A percentile compares a stretch with the other conserved stretches of the same genome.
Evolutionary conservation across 2,888 invertebrate genomes (phyloP).

Genomic region (Helicoverpa assulta): DNA sequence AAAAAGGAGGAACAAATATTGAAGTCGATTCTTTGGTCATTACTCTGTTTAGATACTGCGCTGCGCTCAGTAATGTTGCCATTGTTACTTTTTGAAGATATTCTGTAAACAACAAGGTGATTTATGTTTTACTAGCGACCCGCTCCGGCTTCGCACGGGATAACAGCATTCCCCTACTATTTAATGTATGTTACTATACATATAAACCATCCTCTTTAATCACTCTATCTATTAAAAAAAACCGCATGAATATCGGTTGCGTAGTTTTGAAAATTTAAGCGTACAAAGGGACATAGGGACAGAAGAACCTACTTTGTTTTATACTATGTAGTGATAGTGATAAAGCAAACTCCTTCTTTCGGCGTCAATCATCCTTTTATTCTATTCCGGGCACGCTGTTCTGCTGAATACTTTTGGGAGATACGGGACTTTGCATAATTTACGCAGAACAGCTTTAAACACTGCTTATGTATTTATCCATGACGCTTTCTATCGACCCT

Average conservation of each 20-base stretch:
- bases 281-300: too few species aligned
- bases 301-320: too few species aligned
- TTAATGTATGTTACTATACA: too few species aligned
- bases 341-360: neutral
- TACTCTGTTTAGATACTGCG: conserved; percentile 40
- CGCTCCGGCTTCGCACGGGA: too few species aligned
- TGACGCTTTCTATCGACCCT: neutral
- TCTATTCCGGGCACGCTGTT: neutral
- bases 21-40: conserved; percentile 18
- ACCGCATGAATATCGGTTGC: too few species aligned
- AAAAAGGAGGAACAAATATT: neutral
- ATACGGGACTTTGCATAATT: neutral
- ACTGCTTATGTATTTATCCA: too few species aligned
- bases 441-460: too few species aligned
- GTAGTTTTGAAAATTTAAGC: too few species aligned
- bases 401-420: neutral
- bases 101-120: conserved; percentile 43
- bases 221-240: too few species aligned
- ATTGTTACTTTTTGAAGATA: conserved; percentile 42
- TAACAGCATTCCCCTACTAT: too few species aligned
- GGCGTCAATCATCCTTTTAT: neutral
- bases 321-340: too few species aligned
- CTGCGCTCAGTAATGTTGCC: conserved; percentile 35
- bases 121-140: conserved; percentile 7
- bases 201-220: too few species aligned